These are phyloP conservation scores for Poecilia velifera DNA, from an alignment of 2,797 vertebrate genomes.

Conservation along the genomic window DNA sequence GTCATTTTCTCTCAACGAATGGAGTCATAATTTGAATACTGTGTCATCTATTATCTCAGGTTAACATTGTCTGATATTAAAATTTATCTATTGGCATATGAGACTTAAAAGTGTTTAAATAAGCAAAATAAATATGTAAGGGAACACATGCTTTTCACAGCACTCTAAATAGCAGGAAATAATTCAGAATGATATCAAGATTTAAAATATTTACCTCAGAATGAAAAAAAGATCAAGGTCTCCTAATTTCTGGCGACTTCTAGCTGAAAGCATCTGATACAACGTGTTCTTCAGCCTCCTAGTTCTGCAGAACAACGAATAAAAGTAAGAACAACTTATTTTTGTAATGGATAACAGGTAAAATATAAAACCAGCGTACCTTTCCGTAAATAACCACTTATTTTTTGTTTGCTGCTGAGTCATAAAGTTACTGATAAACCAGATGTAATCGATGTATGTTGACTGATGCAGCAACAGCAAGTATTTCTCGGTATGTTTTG, in stretches of 20 bases:
- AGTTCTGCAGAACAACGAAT: not conserved
- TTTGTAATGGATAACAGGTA: not conserved
- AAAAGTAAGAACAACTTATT: not conserved
- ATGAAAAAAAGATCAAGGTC: slow-evolving; percentile 8
- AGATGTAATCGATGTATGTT: slow-evolving; percentile 61
- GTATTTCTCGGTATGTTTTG: not conserved
- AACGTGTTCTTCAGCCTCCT: not conserved
- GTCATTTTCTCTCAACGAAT: not conserved
- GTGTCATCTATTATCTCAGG: not conserved
- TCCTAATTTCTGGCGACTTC: slow-evolving; percentile 2
- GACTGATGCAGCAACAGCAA: slow-evolving; percentile 30
- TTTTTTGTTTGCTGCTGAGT: slow-evolving; percentile 48
- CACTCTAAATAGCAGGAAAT: not conserved
- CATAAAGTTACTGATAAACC: slow-evolving; percentile 77
- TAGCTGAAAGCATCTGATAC: not conserved
- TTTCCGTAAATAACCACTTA: slow-evolving; percentile 51
- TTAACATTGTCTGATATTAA: not conserved
- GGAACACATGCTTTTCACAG: not conserved
- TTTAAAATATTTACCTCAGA: slow-evolving; percentile 56
- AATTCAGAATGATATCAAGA: not conserved
- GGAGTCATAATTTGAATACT: not conserved
- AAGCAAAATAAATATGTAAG: not conserved
- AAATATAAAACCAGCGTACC: slow-evolving; percentile 18
- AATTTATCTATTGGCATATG: not conserved
- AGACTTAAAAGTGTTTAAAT: not conserved